Evolutionary conservation across 2,888 invertebrate genomes (phyloP).

Genomic region (Agrenia bidenticulata): DNA sequence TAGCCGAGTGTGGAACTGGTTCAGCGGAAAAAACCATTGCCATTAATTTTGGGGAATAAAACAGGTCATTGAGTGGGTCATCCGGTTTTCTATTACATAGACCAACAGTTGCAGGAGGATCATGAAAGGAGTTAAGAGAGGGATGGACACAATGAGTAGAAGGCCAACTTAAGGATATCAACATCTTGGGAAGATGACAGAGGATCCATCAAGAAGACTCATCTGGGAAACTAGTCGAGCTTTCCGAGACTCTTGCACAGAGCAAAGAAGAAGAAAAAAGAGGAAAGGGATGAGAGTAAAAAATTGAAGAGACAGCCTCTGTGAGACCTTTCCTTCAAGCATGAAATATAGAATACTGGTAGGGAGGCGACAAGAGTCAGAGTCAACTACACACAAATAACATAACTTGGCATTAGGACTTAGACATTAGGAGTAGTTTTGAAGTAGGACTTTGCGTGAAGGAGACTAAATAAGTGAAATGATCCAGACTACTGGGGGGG

Average conservation of each 20-base stretch:
- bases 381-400: slow-evolving; percentile 14
- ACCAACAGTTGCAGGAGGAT: too few relatives aligned
- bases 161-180: neutral
- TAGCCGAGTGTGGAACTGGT: neutral
- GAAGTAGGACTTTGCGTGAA: slow-evolving; percentile 13
- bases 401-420: slow-evolving; percentile 17
- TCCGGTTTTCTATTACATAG: neutral
- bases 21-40: slow-evolving; percentile 8
- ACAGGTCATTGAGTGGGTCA: slow-evolving; percentile 17
- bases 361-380: slow-evolving; percentile 13
- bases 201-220: slow-evolving; percentile 23
- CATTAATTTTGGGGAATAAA: slow-evolving; percentile 14
- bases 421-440: neutral
- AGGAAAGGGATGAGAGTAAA: slow-evolving; percentile 6
- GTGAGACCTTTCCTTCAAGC: slow-evolving; percentile 2
- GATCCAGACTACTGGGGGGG: slow-evolving; percentile 3
- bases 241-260: neutral
- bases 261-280: too few relatives aligned
- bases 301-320: slow-evolving; percentile 3
- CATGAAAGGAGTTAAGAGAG: slow-evolving; percentile 10
- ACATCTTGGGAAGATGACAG: slow-evolving; percentile 19
- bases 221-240: slow-evolving; percentile 1
- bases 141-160: neutral
- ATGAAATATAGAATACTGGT: slow-evolving; percentile 8
- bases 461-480: slow-evolving; percentile 17